Percentiles rank a stretch among this genome's conserved stretches.
Conservation (phyloP, 2,113 vertebrate genomes). For the Callipepla californica region DNA sequence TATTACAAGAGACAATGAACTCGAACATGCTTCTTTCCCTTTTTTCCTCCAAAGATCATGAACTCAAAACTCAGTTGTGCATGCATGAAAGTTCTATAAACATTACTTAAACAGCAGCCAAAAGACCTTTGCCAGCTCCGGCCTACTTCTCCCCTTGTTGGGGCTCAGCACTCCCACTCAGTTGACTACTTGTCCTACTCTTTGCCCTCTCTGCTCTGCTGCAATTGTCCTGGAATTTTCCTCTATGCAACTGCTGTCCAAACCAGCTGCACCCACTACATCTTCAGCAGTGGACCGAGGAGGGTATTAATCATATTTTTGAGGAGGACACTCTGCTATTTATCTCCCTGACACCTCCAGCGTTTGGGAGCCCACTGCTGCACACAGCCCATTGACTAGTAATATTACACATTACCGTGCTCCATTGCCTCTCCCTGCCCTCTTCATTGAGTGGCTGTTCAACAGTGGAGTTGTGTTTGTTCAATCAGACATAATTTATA, state of each 20-base stretch:
- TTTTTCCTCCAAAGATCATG: conserved; percentile 38
- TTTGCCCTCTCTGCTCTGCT: conserved; percentile 98
- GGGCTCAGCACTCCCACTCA: conserved; percentile 67
- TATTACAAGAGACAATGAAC: conserved; percentile 62
- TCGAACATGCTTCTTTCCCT: conserved; percentile 44
- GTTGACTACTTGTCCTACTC: conserved; percentile 92
- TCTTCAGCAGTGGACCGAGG: conserved; percentile 98
- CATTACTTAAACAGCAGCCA: conserved; percentile 66
- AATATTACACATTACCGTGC: conserved; percentile 99
- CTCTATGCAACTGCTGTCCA: conserved; percentile 93
- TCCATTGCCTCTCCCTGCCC: conserved; percentile 99
- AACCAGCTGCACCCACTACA: conserved; percentile 99
- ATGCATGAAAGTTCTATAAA: conserved; percentile 61
- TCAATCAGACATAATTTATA: conserved; percentile 96
- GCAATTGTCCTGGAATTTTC: conserved; percentile 88
- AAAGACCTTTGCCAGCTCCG: conserved; percentile 55
- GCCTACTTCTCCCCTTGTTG: conserved; percentile 50
- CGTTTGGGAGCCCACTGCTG: conserved; percentile 92
- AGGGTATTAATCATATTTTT: conserved; percentile 99
- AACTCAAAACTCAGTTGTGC: conserved; percentile 65
- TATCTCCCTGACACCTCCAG: conserved; percentile 99
- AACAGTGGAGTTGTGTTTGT: conserved; percentile 92
- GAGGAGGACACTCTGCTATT: conserved; percentile 99
- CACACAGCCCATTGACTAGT: conserved; percentile 99
- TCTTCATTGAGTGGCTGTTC: conserved; percentile 99